phyloP scores from a whole-genome alignment of 2,888 invertebrate genomes.

The Volucella inanis region DNA sequence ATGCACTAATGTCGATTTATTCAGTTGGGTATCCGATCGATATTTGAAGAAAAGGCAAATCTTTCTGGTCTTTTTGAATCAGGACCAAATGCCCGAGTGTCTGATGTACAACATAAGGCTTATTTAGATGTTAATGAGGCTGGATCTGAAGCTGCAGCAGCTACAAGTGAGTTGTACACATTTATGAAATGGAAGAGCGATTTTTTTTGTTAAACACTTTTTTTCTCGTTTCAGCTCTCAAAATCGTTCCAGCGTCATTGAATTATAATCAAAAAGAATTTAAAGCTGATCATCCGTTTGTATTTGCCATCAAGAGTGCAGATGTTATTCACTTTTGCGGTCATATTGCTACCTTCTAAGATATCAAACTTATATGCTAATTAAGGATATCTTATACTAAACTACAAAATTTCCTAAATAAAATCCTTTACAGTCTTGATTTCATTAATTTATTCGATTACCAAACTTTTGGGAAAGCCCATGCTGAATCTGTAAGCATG shows the following conservation, averaged over 20 bases:
- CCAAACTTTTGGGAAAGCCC: no score
- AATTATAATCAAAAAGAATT: slow-evolving; percentile 63
- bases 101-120: slow-evolving; percentile 91
- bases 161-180: neutral
- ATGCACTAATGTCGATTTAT: slow-evolving; percentile 67
- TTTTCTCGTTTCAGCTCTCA: neutral
- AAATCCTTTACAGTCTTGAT: no score
- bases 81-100: slow-evolving; percentile 85
- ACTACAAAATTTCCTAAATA: no score
- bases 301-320: slow-evolving; percentile 78
- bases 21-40: slow-evolving; percentile 88
- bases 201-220: no score
- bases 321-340: slow-evolving; percentile 78
- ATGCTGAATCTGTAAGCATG: no score
- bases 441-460: no score
- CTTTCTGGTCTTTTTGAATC: slow-evolving; percentile 86
- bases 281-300: slow-evolving; percentile 80
- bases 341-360: neutral
- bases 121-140: slow-evolving; percentile 93
- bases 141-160: no score
- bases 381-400: no score
- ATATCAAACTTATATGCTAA: neutral
- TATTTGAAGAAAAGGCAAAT: slow-evolving; percentile 87
- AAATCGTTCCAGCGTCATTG: no score
- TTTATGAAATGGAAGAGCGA: no score